Evolutionary conservation across 2,797 vertebrate species (phyloP).

Genomic region (Megalops cyprinoides): DNA sequence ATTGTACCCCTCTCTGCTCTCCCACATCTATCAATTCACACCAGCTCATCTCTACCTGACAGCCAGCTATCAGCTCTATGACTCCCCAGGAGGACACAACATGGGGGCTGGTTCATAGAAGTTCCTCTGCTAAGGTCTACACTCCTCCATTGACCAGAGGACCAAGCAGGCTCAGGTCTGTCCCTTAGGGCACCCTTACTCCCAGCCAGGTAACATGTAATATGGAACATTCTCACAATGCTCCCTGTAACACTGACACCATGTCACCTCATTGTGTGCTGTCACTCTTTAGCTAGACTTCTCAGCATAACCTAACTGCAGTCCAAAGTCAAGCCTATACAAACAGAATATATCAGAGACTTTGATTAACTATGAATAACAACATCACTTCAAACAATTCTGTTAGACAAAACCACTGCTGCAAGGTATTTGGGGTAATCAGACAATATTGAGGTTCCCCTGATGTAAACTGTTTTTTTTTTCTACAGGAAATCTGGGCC

Average conservation of each 20-base stretch:
- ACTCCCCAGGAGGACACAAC: neutral
- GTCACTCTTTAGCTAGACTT: neutral
- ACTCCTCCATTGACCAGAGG: neutral
- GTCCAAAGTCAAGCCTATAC: neutral
- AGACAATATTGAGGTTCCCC: neutral
- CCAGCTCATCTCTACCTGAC: constrained; percentile 14
- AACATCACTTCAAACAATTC: neutral
- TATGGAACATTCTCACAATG: neutral
- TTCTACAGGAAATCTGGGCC: neutral
- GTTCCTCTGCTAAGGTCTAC: neutral
- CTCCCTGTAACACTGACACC: neutral
- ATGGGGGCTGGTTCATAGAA: neutral
- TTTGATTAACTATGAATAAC: neutral
- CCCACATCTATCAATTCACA: constrained; percentile 31
- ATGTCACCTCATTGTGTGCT: neutral
- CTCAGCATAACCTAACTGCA: neutral
- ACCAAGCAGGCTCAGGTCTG: neutral
- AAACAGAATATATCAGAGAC: neutral
- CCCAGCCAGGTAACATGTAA: neutral
- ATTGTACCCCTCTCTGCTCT: neutral
- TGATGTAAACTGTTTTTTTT: neutral
- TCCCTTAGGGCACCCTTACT: neutral
- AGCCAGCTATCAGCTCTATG: constrained; percentile 20
- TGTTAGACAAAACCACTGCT: constrained; percentile 16
- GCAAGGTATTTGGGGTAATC: neutral